Evolutionary conservation across 2,797 vertebrate genomes (phyloP).

Genomic region (Bucorvus abyssinicus): DNA sequence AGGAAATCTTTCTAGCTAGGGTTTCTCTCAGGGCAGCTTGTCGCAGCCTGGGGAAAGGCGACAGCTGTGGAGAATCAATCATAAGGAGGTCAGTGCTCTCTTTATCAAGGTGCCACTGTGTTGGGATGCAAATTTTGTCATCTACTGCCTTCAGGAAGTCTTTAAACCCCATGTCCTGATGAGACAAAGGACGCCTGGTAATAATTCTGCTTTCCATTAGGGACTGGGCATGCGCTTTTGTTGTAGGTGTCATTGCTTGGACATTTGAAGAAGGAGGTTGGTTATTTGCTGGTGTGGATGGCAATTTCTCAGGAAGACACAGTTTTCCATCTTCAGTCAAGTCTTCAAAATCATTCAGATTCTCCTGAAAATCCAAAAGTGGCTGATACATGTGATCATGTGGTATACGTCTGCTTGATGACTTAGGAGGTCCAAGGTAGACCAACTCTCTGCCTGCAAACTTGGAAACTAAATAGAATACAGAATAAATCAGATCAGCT

Average conservation of each 20-base stretch:
- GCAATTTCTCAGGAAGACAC: slow-evolving; percentile 64
- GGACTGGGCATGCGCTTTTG: slow-evolving; percentile 71
- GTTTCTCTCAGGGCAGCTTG: slow-evolving; percentile 71
- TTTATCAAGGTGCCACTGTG: slow-evolving; percentile 16
- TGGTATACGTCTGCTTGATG: slow-evolving; percentile 38
- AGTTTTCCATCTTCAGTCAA: slow-evolving; percentile 27
- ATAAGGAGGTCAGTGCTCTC: slow-evolving; percentile 16
- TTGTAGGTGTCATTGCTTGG: slow-evolving; percentile 45
- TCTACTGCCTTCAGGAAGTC: slow-evolving; percentile 61
- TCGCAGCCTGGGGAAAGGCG: slow-evolving; percentile 74
- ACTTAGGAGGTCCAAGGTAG: slow-evolving; percentile 73
- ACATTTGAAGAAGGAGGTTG: slow-evolving; percentile 31
- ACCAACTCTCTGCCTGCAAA: slow-evolving; percentile 77
- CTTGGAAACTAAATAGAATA: slow-evolving; percentile 76
- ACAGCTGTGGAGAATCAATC: slow-evolving; percentile 49
- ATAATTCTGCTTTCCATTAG: slow-evolving; percentile 67
- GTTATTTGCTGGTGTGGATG: slow-evolving; percentile 47
- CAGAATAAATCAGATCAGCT: background rate
- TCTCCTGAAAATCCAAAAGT: slow-evolving; percentile 71
- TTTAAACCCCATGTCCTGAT: slow-evolving; percentile 59
- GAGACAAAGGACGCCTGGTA: background rate
- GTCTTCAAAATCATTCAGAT: slow-evolving; percentile 63
- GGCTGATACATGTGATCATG: slow-evolving; percentile 53
- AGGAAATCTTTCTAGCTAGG: slow-evolving; percentile 76
- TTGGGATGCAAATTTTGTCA: slow-evolving; percentile 56